Conservation (phyloP, 2,113 vertebrate genomes). For the Progne subis region DNA sequence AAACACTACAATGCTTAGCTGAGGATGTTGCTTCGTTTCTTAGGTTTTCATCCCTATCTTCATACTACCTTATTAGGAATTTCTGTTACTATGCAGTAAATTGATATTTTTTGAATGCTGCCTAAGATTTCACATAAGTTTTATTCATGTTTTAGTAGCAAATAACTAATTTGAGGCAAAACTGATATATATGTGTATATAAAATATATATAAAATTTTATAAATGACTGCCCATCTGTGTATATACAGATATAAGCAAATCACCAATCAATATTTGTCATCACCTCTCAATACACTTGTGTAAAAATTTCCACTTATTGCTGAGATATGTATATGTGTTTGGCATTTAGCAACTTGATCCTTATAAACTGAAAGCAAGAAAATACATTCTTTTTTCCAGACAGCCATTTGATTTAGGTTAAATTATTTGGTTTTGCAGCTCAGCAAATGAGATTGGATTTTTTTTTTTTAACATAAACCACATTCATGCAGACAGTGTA, state of each 20-base stretch:
- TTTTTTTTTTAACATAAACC: slow-evolving; percentile 23
- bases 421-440: slow-evolving; percentile 48
- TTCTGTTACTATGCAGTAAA: not conserved
- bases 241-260: not conserved
- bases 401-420: slow-evolving; percentile 45
- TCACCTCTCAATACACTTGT: not conserved
- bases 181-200: not conserved
- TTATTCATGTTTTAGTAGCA: not conserved
- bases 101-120: not conserved
- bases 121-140: not conserved
- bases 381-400: slow-evolving; percentile 1
- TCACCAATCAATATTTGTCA: not conserved
- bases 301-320: slow-evolving; percentile 4
- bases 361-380: slow-evolving; percentile 1
- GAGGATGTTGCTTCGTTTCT: not conserved
- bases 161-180: not conserved
- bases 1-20: not conserved
- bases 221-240: not conserved
- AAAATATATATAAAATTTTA: not conserved
- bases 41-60: not conserved
- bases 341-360: not conserved
- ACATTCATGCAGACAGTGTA: not conserved
- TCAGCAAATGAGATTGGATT: slow-evolving; percentile 9
- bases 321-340: not conserved
- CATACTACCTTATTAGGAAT: not conserved